Percentiles rank a stretch among this genome's conserved stretches.
These are phyloP conservation scores for Pseudopodoces humilis DNA, from an alignment of 2,113 vertebrate species.

Conservation along the genomic window DNA sequence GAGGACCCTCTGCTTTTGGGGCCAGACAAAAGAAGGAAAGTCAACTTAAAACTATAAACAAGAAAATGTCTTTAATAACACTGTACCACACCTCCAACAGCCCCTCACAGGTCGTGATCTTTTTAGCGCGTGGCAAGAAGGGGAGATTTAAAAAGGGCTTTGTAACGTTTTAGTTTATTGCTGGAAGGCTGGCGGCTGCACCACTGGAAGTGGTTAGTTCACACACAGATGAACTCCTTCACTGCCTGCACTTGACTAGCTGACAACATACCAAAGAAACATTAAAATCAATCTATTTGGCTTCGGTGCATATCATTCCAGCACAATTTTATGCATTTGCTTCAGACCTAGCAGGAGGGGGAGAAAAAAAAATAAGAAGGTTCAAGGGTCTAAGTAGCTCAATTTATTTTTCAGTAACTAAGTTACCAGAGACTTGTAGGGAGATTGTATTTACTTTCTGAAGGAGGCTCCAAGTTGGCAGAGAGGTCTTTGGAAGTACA, in stretches of 20 bases:
- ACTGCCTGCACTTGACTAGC: not conserved
- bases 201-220: slow-evolving; percentile 33
- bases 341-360: not conserved
- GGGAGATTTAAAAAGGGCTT: not conserved
- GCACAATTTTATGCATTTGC: slow-evolving; percentile 60
- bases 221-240: not conserved
- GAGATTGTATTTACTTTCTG: slow-evolving; percentile 78
- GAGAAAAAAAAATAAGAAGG: not conserved
- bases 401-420: slow-evolving; percentile 83
- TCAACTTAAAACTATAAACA: not conserved
- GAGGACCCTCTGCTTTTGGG: not conserved
- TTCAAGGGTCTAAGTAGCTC: slow-evolving; percentile 76
- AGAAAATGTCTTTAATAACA: not conserved
- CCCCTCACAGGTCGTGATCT: not conserved
- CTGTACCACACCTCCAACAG: not conserved
- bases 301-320: slow-evolving; percentile 31
- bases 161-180: not conserved
- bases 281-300: slow-evolving; percentile 41
- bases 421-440: slow-evolving; percentile 76
- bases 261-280: slow-evolving; percentile 55
- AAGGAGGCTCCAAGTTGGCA: slow-evolving; percentile 79
- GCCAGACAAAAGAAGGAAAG: not conserved
- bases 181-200: not conserved
- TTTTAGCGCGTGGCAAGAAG: not conserved
- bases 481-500: slow-evolving; percentile 78